Base-by-base conservation (phyloP, 2,113 vertebrate species). In the Turdus rufiventris region DNA sequence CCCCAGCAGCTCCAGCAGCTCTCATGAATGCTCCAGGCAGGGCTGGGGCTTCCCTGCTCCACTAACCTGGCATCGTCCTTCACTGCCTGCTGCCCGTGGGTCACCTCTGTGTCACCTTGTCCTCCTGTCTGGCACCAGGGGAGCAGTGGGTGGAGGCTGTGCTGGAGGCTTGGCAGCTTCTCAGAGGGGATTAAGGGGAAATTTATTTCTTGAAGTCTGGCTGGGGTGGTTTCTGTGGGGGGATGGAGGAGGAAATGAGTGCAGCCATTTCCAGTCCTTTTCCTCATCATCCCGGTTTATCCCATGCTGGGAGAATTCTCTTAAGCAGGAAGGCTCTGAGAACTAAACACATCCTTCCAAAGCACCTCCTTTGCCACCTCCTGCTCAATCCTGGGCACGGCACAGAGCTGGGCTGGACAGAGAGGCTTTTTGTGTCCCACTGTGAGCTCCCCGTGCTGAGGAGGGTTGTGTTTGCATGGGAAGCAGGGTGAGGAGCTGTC, bases 81-180 rank as follows among this genome's bases (percentile, higher is more conserved):
- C 2, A 48, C 80, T 68, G 58, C 72, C 93, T 80, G 54, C 10
- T 92, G 88, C 96, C 43, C 2, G 0, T 61, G 29, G 58, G 77
- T 96, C 96, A 89, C 87, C 70, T 61, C 76, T 8, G 58, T 82
- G 94, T 91, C 95, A 91, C 91, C 84, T 91, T 78, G 93, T 75
- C 93, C 88, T 77, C n/a, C 42, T 53, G 77, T 42, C 85, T 76
- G 92, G 71, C 66, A 33, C 48, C 62, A 14, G 51, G 47, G 78
- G 47, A 81, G 75, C 58, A 14, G 67, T 45, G 82, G 71, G 78
- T 57, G 85, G 77, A 75, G 78, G 88, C 51, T 0, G 0, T 0
- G 4, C 68, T 84, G 2, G 60, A 36, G 65, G 60, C 61, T 78
- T 28, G 92, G 77, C 84, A 61, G 83, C 89, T 75, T 68, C 93